These are phyloP conservation scores for Proteles cristata DNA, from an alignment of 2,113 vertebrate species.

Conservation along the genomic window DNA sequence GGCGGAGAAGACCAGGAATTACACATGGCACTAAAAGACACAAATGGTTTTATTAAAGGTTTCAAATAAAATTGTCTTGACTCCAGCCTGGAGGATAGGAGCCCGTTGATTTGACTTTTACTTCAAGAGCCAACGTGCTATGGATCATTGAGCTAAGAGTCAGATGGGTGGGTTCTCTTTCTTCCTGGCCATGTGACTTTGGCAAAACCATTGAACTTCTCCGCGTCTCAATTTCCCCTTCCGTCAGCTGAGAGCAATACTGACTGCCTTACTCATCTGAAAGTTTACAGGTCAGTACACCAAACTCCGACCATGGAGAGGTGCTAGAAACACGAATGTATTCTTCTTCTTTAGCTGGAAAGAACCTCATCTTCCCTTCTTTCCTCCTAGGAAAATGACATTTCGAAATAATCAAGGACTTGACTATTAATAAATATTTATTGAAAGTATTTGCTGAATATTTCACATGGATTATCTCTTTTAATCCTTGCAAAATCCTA, in stretches of 20 bases:
- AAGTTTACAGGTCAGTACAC: neutral
- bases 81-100: neutral
- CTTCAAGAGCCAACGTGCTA: neutral
- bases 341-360: neutral
- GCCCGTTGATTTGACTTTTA: neutral
- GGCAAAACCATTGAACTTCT: neutral
- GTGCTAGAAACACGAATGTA: accelerated
- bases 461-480: neutral
- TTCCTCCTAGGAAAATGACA: neutral
- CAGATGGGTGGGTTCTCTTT: neutral
- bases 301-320: neutral
- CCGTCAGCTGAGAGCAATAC: neutral
- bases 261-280: neutral
- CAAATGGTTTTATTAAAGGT: conserved; percentile 49
- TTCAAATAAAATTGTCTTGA: neutral
- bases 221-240: accelerated
- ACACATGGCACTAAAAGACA: neutral
- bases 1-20: neutral
- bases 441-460: neutral
- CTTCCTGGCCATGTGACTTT: neutral
- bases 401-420: neutral
- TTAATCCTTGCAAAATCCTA: neutral
- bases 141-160: neutral
- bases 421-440: neutral
- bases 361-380: neutral